A percentile compares a stretch with the other conserved stretches of the same genome.
Conservation (phyloP, 2,888 invertebrate genomes). For the Acronicta leporina region DNA sequence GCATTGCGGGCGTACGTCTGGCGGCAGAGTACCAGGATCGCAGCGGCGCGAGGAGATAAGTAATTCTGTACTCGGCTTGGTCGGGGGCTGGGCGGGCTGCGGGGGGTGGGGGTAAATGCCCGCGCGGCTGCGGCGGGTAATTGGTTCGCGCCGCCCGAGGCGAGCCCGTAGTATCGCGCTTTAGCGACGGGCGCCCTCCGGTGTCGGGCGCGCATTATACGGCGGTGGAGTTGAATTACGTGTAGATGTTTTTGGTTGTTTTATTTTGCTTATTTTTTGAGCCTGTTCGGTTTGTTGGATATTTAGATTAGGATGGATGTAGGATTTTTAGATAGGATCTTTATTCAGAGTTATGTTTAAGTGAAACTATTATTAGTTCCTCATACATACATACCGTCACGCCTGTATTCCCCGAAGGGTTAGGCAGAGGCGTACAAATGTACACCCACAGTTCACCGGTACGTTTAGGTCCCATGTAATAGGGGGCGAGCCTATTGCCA, state of each 20-base stretch:
- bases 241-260: slow-evolving; percentile 49
- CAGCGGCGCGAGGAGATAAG: slow-evolving; percentile 79
- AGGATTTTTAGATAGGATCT: neutral
- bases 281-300: slow-evolving; percentile 13
- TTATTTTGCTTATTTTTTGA: slow-evolving; percentile 19
- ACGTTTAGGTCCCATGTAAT: too few relatives aligned
- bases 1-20: slow-evolving; percentile 84
- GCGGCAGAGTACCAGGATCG: slow-evolving; percentile 83
- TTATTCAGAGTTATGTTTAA: neutral
- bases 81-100: slow-evolving; percentile 62
- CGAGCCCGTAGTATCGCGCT: slow-evolving; percentile 89
- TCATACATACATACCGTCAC: too few relatives aligned
- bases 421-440: too few relatives aligned
- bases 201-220: slow-evolving; percentile 79
- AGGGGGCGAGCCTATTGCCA: too few relatives aligned
- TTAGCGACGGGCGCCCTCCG: slow-evolving; percentile 89
- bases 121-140: slow-evolving; percentile 86
- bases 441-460: too few relatives aligned
- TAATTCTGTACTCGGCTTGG: slow-evolving; percentile 74
- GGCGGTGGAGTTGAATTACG: slow-evolving; percentile 67
- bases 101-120: slow-evolving; percentile 82
- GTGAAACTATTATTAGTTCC: too few relatives aligned
- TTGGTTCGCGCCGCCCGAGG: slow-evolving; percentile 89
- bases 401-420: too few relatives aligned
- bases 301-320: slow-evolving; percentile 30